Evolutionary conservation across 2,797 vertebrate species (phyloP).

Genomic region (Falco naumanni): DNA sequence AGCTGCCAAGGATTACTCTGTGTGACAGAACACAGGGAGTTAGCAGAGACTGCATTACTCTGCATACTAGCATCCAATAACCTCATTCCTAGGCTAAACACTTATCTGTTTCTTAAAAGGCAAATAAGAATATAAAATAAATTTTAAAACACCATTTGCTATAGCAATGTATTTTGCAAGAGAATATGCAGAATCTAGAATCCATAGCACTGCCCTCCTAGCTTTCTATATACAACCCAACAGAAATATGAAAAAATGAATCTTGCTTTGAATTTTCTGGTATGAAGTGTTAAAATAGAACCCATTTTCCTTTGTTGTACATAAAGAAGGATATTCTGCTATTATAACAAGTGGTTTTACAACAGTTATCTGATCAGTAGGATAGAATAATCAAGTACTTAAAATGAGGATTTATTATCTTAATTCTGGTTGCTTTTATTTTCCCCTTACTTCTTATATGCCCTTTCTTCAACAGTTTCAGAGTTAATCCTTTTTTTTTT

Average conservation of each 20-base stretch:
- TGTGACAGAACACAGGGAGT: background rate
- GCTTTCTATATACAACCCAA: background rate
- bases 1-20: background rate
- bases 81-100: background rate
- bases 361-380: background rate
- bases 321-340: background rate
- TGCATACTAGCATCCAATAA: background rate
- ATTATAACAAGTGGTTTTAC: background rate
- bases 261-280: background rate
- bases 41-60: background rate
- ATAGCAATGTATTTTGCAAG: background rate
- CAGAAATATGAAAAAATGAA: background rate
- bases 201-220: accelerated
- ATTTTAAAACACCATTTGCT: background rate
- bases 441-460: background rate
- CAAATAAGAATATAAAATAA: background rate
- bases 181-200: background rate
- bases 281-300: background rate
- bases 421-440: background rate
- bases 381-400: background rate
- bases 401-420: background rate
- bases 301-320: background rate
- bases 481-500: background rate
- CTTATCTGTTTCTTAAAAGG: background rate
- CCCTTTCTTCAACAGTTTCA: background rate